phyloP scores from a whole-genome alignment of 2,888 invertebrate genomes.

The Drosophila ezoana region DNA sequence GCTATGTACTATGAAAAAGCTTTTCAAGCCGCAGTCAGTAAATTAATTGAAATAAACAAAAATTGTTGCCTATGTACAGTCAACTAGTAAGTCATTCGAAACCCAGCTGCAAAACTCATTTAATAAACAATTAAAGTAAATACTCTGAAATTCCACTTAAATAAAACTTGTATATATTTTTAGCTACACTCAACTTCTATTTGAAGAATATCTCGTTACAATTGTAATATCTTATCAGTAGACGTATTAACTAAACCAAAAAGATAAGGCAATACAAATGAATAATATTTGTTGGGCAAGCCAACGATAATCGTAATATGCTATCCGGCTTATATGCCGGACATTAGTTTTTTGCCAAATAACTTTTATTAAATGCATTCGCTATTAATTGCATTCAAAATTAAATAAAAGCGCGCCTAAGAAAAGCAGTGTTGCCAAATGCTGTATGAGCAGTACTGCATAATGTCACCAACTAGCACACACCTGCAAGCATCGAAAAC shows the following conservation, averaged over 20 bases:
- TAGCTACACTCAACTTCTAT: not conserved
- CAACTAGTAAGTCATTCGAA: slow-evolving; percentile 10
- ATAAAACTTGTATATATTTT: not conserved
- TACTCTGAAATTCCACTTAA: not conserved
- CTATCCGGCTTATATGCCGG: not conserved
- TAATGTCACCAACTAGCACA: slow-evolving; percentile 30
- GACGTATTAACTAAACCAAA: not conserved
- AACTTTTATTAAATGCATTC: not conserved
- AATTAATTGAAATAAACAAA: slow-evolving; percentile 19
- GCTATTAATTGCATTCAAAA: slow-evolving; percentile 2
- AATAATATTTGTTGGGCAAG: not conserved
- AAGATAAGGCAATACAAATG: slow-evolving; percentile 1
- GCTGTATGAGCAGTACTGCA: slow-evolving; percentile 23
- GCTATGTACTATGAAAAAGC: slow-evolving; percentile 18
- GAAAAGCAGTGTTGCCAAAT: slow-evolving; percentile 32
- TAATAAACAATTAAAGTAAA: not conserved
- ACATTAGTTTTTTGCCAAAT: not conserved
- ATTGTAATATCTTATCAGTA: slow-evolving; percentile 2
- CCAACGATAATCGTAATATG: not conserved
- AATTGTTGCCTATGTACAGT: slow-evolving; percentile 7
- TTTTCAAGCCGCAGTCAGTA: slow-evolving; percentile 19
- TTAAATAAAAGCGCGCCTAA: slow-evolving; percentile 13
- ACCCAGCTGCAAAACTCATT: slow-evolving; percentile 12
- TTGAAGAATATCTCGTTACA: not conserved
- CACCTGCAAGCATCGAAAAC: slow-evolving; percentile 42